Evolutionary conservation across 1,140 invertebrate species (phyloP).

Genomic region (Mya arenaria): DNA sequence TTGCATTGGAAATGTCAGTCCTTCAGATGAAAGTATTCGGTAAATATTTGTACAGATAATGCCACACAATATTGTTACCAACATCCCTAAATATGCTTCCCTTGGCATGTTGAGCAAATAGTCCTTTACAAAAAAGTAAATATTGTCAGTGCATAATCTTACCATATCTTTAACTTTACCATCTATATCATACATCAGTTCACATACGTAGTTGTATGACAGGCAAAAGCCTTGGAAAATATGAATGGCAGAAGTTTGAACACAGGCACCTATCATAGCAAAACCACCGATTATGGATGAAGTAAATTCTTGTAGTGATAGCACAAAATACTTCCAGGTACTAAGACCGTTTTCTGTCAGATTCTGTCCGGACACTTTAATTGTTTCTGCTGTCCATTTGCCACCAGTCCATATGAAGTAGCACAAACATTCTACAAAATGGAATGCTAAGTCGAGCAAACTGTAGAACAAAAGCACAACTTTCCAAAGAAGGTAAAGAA

Average conservation of each 20-base stretch:
- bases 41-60: conserved; percentile 46
- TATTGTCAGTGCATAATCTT: conserved; percentile 42
- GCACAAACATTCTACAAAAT: conserved; percentile 49
- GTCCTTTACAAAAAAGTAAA: conserved; percentile 57
- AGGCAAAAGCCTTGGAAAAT: conserved; percentile 18
- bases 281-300: conserved; percentile 42
- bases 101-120: conserved; percentile 52
- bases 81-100: conserved; percentile 62
- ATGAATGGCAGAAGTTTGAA: background rate
- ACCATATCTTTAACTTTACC: conserved; percentile 21
- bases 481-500: conserved; percentile 62
- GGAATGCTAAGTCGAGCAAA: conserved; percentile 54
- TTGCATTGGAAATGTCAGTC: conserved; percentile 60
- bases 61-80: conserved; percentile 46
- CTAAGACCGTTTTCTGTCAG: conserved; percentile 40
- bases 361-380: conserved; percentile 41
- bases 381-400: conserved; percentile 53
- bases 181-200: conserved; percentile 3
- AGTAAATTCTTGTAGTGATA: conserved; percentile 41
- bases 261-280: conserved; percentile 15
- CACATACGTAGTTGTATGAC: conserved; percentile 22
- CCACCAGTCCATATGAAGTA: conserved; percentile 56
- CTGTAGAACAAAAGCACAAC: conserved; percentile 55
- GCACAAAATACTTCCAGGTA: conserved; percentile 42
- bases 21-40: conserved; percentile 43